Evolutionary conservation across 2,888 invertebrate species (phyloP).

Genomic region (Andrena camellia): DNA sequence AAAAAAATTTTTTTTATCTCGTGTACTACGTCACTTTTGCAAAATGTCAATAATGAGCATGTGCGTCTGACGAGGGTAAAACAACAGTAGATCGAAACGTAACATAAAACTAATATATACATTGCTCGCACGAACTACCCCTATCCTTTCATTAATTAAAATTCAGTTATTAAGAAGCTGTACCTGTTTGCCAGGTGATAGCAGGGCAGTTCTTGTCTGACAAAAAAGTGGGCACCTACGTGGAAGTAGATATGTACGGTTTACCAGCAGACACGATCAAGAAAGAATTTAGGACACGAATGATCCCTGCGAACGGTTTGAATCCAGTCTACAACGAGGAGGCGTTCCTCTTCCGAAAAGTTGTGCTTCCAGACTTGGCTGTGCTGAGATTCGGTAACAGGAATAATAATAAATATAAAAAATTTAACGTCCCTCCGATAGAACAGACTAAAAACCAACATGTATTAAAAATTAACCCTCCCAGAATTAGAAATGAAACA

Average conservation of each 20-base stretch:
- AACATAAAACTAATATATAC: background rate
- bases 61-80: too few species aligned
- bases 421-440: background rate
- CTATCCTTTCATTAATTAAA: background rate
- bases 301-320: conserved; percentile 89
- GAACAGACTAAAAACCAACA: background rate
- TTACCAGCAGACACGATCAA: conserved; percentile 91
- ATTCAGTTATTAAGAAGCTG: background rate
- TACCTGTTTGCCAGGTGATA: conserved; percentile 85
- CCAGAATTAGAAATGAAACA: too few species aligned
- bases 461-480: too few species aligned
- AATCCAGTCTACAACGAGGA: conserved; percentile 91
- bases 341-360: conserved; percentile 90
- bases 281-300: conserved; percentile 89
- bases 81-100: background rate
- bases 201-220: conserved; percentile 91
- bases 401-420: background rate
- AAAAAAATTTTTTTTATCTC: too few species aligned
- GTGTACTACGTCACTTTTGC: too few species aligned
- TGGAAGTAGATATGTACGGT: conserved; percentile 92
- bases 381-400: conserved; percentile 88
- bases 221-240: conserved; percentile 90
- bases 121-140: too few species aligned
- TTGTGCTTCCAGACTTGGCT: conserved; percentile 90
- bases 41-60: too few species aligned